Base-by-base conservation (phyloP, 2,888 invertebrate genomes). In the Anthophora plumipes region DNA sequence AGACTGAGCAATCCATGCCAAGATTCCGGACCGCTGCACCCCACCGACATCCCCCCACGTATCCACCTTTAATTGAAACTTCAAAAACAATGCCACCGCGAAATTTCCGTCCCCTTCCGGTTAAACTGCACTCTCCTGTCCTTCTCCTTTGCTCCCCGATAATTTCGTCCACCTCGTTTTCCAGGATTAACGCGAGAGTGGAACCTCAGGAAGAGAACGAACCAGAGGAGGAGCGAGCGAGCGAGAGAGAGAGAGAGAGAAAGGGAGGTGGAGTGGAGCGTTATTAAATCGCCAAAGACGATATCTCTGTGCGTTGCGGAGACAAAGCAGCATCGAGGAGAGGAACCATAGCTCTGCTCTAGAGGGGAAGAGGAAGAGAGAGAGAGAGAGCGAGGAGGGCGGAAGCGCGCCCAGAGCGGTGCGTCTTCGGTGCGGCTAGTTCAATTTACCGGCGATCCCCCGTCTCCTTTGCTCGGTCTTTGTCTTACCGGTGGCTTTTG, bases 271-370 rank as follows among this genome's bases (percentile, higher is more conserved):
- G 75, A 69, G 71, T 41, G 71, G 54, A 72, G 57, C 80, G 79
- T 86, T 86, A 86, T 86, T 86, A 86, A 86, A 86, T 86, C 79
- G 86, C 48, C 80, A 73, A 80, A 86, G 85, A 85, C 83, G 82
- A 83, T 83, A 79, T 75, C 76, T 54, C n/a, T 7, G 73, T 55
- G 31, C 7, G 73, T 55, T 55, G 55, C 54, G 63, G 55, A 37
- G 64, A 76, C 46, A 70, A 70, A 63, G 60, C 17, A 20, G 50
- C 20, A 39, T 5, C 22, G 31, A 17, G 48, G 52, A 69, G 52
- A 52, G 60, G 46, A 52, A n/a, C 43, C 46, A n/a, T n/a, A 20
- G 11, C 12, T 6, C 9, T 7, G 57, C n/a, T 17, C 7, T 41
- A 39, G 39, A 20, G 12, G 46, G 41, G 52, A 25, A 22, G 43